These are phyloP conservation scores for Phalloptychus januarius DNA, from an alignment of 2,797 vertebrate species.

Conservation along the genomic window DNA sequence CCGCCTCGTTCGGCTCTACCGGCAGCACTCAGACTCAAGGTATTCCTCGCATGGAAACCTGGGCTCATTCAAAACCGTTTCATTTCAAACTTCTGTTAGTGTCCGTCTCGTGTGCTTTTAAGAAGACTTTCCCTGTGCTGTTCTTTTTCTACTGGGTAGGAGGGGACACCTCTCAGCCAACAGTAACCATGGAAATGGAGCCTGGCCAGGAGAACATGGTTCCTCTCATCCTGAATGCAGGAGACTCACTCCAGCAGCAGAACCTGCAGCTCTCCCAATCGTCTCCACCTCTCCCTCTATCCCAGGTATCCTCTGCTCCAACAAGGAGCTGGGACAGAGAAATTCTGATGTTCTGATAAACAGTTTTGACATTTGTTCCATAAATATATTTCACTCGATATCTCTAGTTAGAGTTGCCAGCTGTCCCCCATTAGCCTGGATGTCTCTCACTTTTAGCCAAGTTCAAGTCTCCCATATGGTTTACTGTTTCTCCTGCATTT, in stretches of 20 bases:
- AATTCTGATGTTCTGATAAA: too few species aligned
- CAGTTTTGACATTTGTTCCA: too few species aligned
- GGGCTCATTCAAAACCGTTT: neutral
- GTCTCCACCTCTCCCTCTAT: conserved; percentile 84
- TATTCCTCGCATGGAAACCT: conserved; percentile 35
- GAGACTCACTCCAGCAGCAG: conserved; percentile 84
- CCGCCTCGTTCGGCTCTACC: conserved; percentile 82
- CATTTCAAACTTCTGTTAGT: conserved; percentile 6
- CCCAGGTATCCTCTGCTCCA: conserved; percentile 81
- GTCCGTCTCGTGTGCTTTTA: conserved; percentile 5
- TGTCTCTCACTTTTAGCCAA: too few species aligned
- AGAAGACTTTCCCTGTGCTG: conserved; percentile 26
- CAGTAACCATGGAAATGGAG: conserved; percentile 80
- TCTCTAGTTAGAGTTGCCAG: too few species aligned
- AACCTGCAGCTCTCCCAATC: conserved; percentile 84
- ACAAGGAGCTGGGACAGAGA: neutral
- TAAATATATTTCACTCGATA: too few species aligned
- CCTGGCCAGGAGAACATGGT: conserved; percentile 81
- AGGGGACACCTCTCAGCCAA: conserved; percentile 78
- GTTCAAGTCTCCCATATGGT: too few species aligned
- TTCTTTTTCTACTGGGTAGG: conserved; percentile 75
- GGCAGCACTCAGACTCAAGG: conserved; percentile 85
- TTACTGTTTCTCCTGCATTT: too few species aligned
- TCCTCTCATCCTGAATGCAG: conserved; percentile 84
- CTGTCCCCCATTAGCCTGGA: too few species aligned